Base-by-base conservation (phyloP, 1,140 invertebrate genomes). In the Bombus impatiens region DNA sequence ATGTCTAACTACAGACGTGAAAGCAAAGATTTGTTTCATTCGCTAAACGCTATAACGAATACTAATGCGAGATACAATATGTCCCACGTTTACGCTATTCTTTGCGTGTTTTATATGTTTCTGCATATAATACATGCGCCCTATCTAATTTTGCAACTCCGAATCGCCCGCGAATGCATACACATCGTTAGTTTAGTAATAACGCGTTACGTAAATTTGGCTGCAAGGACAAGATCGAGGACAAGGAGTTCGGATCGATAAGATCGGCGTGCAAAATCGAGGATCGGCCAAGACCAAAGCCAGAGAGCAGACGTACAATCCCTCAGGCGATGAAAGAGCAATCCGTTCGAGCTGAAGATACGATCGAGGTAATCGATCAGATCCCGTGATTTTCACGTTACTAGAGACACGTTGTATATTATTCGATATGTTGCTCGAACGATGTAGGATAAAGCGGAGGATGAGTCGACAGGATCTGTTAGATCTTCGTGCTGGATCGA, bases 331-430 rank as follows among this genome's bases (percentile, higher is more conserved):
- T 35, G 59, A 80, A 67, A 86, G 86, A 87, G 47, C 67, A 44
- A 67, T 78, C 68, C 8, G 53, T 44, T 32, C 53, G 67, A 10
- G 13, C 6, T 13, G 82, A 59, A 28, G 68, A 85, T 37, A 40
- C 68, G 83, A 72, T 85, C 83, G 83, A 85, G 83, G 83, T 85
- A 85, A 85, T 80, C 83, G 83, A 85, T 83, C 82, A 35, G 44
- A 40, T 28, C 35, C 25, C 59, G 25, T 32, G 32, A 59, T 57
- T 59, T 9, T 32, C 25, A 25, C 57, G n/a, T 32, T 84, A 70
- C 5, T 37, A 57, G 28, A 70, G 9, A 37, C 81, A 35, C 47
- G 47, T 78, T 84, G 18, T 75, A 47, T 65, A 35, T 2, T 28
- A 42, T 32, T 59, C 37, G 37, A 67, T 67, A n/a, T 78, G 42